Base-by-base conservation (phyloP, 2,888 invertebrate genomes). In the Hanleya hanleyi region DNA sequence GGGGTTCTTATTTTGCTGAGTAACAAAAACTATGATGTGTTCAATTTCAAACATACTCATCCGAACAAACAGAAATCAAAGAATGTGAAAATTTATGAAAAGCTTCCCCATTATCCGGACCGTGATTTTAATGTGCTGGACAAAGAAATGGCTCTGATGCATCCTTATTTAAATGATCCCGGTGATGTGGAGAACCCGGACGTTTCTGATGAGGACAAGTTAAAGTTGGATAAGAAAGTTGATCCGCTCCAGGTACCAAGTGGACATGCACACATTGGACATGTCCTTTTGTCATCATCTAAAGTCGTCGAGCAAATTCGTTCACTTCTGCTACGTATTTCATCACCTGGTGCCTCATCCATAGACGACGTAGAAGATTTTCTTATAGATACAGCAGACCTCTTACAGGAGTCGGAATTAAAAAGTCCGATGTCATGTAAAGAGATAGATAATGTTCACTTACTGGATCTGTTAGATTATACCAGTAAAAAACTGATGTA, bases 381-480 rank as follows among this genome's bases (percentile, higher is more conserved):
- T 57, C 22, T 57, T 29, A 1, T 57, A 7, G 57, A 57, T 26
- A 57, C 57, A 1, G 18, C 57, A 18, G 57, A 57, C 6, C 74
- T 81, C 35, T 67, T 87, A 32, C 49, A 79, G 35, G 86, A 85
- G 41, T 70, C 84, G 6, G 79, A 79, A 4, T 69, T 84, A 3
- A 75, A 77, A 15, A 85, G 85, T 73, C 75, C 75, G 51, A 69
- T 85, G 67, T 77, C 83, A 7, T 87, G 87, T 77, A 77, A 79
- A 67, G 83, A 86, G 35, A 84, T 87, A 36, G 85, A 84, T 68
- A 67, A 66, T 33, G 65, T 84, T 33, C 77, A 79, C 68, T 65
- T 82, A 18, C 78, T 78, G 5, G 70, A 73, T 18, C 69, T 79
- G 9, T 61, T 83, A 3, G 75, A 80, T 12, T 70, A 67, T 0